Percentiles rank a stretch among this genome's conserved stretches.
These are phyloP conservation scores for Conops quadrifasciatus DNA, from an alignment of 2,888 invertebrate genomes.

Conservation along the genomic window DNA sequence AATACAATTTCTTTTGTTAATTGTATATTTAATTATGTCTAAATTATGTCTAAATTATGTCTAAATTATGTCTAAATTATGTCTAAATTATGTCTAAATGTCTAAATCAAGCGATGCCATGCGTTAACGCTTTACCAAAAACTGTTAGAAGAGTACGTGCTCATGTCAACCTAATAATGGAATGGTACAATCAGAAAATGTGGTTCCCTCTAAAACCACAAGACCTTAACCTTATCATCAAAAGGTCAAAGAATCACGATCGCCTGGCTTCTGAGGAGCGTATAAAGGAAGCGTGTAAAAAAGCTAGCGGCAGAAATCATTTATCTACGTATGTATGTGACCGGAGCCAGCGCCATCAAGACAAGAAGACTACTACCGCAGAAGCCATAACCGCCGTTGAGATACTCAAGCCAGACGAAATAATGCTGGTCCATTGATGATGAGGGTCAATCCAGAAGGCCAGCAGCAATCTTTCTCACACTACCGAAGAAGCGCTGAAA, in stretches of 20 bases:
- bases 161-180: no score
- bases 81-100: no score
- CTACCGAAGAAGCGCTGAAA: not conserved
- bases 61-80: no score
- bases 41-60: no score
- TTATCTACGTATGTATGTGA: not conserved
- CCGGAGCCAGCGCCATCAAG: not conserved
- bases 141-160: no score
- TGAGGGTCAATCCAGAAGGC: slow-evolving; percentile 37
- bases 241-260: slow-evolving; percentile 19
- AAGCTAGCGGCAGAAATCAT: not conserved
- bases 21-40: no score
- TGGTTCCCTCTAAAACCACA: no score
- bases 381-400: slow-evolving; percentile 2
- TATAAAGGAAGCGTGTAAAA: not conserved
- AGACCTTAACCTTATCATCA: not conserved
- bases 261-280: slow-evolving; percentile 1
- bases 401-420: slow-evolving; percentile 11
- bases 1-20: no score
- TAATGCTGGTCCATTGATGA: slow-evolving; percentile 36
- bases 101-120: no score
- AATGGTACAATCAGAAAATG: no score
- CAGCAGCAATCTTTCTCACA: not conserved
- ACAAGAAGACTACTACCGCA: not conserved
- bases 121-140: no score